Evolutionary conservation across 92 coral and sea anemone genomes (phyloP), one percentile per base, ranked within the genome.

Genomic region (Zoanthus solanderi): DNA sequence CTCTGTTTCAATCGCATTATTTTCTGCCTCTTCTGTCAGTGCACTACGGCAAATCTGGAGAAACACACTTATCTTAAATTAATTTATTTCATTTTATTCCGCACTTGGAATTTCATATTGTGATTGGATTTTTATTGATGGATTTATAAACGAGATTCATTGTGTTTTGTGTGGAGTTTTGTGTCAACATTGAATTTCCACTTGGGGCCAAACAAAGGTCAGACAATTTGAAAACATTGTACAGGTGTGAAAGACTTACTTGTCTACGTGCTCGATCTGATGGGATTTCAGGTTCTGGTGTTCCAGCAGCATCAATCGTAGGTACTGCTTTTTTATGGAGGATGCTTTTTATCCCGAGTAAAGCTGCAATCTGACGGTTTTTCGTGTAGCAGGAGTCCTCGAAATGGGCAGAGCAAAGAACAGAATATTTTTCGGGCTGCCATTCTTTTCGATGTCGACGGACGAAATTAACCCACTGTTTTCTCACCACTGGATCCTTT

Each of bases 1-100:
- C 68, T 77, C 83, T 77, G 83, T 56, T 56, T 11, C 9, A 77
- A 77, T 77, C 13, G 3, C 42, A 37, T 37, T 37, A 37, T 29
- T 78, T 78, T 53, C 71, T 78, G 68, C 83, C 83, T 78, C 83
- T 78, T 78, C 83, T 78, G 83, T 50, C 83, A 78, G 7, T 78
- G 71, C 14, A 78, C 83, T 78, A 78, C 30, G 83, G 52, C 52
- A 30, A 78, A 78, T 78, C 69, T 78, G 71, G 71, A 2, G 68
- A 78, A 78, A 78, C 83, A 78, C 52, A 48, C 83, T 56, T 54
- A 30, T 54, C 48, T 34, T 78, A 78, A 56, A 54, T 56, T 14
- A 28, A 52, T 54, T 75, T 75, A 75, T 75, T 75, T 14, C 28
- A 28, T 77, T 54, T 72, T 77, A 54, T 77, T 77, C 68, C 67